phyloP scores from a whole-genome alignment of 2,113 vertebrate species.

The Struthidea cinerea region DNA sequence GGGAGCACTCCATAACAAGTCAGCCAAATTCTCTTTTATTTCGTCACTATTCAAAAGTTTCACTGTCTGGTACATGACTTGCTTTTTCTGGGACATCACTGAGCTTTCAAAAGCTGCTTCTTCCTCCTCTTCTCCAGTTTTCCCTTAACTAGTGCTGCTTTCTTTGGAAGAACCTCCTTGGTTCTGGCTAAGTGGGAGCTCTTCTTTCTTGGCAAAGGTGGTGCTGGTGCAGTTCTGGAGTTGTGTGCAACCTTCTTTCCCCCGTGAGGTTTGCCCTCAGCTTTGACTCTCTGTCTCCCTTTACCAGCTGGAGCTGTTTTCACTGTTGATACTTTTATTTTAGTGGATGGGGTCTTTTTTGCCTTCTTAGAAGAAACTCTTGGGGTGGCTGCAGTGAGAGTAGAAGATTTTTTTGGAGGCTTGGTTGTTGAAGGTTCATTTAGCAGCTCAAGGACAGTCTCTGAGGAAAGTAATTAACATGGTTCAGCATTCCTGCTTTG shows the following conservation, averaged over 20 bases:
- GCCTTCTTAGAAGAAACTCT: not conserved
- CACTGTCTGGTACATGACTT: not conserved
- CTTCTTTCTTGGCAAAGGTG: not conserved
- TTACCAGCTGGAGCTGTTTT: not conserved
- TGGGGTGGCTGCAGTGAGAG: not conserved
- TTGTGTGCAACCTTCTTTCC: not conserved
- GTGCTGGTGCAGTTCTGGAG: not conserved
- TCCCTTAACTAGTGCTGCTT: not conserved
- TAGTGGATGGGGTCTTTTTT: not conserved
- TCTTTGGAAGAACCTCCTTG: not conserved
- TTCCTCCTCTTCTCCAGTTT: not conserved
- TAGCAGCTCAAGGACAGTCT: conserved; percentile 59
- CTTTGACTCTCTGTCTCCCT: not conserved
- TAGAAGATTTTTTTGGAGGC: not conserved
- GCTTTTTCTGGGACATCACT: not conserved
- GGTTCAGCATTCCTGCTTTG: not conserved
- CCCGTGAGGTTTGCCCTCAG: not conserved
- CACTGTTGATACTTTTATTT: not conserved
- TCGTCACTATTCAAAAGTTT: not conserved
- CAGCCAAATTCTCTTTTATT: not conserved
- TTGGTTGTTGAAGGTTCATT: conserved; percentile 4
- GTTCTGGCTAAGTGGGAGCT: not conserved
- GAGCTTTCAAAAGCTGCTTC: not conserved
- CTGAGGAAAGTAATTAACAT: conserved; percentile 45
- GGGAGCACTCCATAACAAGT: not conserved